Evolutionary conservation across 1,140 invertebrate species (phyloP).

Genomic region (Leguminivora glycinivorella): DNA sequence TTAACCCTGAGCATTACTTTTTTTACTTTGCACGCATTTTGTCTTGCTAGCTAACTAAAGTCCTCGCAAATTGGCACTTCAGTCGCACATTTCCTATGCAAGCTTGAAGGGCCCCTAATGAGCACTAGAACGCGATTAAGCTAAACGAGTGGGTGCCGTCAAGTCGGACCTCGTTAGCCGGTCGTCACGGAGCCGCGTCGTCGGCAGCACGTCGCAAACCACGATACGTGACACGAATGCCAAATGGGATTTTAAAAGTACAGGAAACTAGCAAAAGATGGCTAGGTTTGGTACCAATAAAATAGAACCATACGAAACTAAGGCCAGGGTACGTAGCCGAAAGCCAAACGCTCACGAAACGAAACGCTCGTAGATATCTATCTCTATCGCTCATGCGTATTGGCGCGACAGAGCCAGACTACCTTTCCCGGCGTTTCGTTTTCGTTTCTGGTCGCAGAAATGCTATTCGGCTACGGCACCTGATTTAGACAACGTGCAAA

Average conservation of each 20-base stretch:
- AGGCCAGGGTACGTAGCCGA: no score
- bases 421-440: no score
- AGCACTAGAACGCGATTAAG: slow-evolving; percentile 5
- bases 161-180: neutral
- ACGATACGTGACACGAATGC: neutral
- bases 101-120: neutral
- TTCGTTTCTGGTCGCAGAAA: no score
- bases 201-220: neutral
- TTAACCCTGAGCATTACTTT: neutral
- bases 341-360: no score
- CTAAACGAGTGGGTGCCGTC: neutral
- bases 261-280: neutral
- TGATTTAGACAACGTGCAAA: no score
- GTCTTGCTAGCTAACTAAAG: neutral
- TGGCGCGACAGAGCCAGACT: no score
- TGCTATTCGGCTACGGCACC: no score
- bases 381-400: no score
- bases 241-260: neutral
- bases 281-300: no score
- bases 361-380: no score
- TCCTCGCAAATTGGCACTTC: slow-evolving; percentile 1
- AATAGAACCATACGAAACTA: no score
- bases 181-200: slow-evolving; percentile 1
- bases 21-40: neutral
- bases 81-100: neutral